phyloP scores from a whole-genome alignment of 2,888 invertebrate species.

The Macrophya annulata region DNA sequence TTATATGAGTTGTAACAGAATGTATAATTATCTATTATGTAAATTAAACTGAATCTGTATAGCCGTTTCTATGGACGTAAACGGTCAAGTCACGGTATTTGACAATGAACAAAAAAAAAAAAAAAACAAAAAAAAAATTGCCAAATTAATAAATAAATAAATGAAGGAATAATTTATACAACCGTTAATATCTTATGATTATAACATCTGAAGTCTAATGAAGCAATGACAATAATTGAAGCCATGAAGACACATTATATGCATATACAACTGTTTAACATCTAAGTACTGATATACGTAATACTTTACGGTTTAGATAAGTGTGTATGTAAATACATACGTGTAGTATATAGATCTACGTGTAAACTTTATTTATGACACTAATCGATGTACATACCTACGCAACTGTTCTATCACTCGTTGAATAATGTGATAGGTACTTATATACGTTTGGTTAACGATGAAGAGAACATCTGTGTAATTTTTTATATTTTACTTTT shows the following conservation, averaged over 20 bases:
- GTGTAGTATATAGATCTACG: too few species aligned
- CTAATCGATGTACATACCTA: too few species aligned
- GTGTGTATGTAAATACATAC: too few species aligned
- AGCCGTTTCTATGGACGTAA: neutral
- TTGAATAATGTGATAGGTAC: too few species aligned
- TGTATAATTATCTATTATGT: slow-evolving; percentile 25
- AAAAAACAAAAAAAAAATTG: neutral
- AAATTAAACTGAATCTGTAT: neutral
- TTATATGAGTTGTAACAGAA: neutral
- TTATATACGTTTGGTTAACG: too few species aligned
- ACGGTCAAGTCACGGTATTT: neutral
- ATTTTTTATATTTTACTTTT: too few species aligned
- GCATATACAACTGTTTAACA: neutral
- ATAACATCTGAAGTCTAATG: neutral
- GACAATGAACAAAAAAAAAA: neutral
- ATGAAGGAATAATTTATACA: neutral
- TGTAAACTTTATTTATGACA: too few species aligned
- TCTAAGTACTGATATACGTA: too few species aligned
- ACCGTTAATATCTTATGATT: neutral
- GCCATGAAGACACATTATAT: neutral
- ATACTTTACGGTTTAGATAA: too few species aligned
- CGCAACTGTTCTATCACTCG: too few species aligned
- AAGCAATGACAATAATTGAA: neutral
- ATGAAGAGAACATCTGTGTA: too few species aligned
- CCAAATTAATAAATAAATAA: neutral